phyloP scores from a whole-genome alignment of 1,140 invertebrate species.

The Euschistus heros region DNA sequence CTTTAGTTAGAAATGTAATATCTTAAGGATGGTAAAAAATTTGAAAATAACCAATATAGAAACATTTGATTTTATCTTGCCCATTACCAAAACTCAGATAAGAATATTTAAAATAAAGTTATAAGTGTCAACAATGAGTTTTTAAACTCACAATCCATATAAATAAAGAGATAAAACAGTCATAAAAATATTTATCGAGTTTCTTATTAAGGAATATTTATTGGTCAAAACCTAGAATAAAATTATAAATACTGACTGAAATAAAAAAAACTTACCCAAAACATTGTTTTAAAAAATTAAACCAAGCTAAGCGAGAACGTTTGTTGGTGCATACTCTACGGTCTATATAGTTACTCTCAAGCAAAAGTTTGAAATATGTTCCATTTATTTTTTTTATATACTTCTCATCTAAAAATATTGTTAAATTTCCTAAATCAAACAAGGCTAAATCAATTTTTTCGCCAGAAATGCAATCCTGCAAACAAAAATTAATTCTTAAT shows the following conservation, averaged over 20 bases:
- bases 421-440: neutral
- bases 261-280: neutral
- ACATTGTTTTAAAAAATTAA: neutral
- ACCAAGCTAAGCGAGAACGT: neutral
- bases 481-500: neutral
- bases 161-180: neutral
- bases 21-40: too few relatives aligned
- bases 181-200: neutral
- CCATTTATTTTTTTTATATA: neutral
- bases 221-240: neutral
- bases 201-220: neutral
- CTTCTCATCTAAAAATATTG: neutral
- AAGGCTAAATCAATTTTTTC: neutral
- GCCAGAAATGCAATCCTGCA: neutral
- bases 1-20: too few relatives aligned
- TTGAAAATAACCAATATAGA: too few relatives aligned
- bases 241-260: neutral
- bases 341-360: neutral
- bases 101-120: neutral
- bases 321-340: neutral
- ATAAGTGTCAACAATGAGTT: neutral
- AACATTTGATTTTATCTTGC: too few relatives aligned
- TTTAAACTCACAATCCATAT: neutral
- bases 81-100: neutral
- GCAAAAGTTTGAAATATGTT: neutral